Base-by-base conservation (phyloP, 2,797 vertebrate genomes). In the Cuculus canorus region DNA sequence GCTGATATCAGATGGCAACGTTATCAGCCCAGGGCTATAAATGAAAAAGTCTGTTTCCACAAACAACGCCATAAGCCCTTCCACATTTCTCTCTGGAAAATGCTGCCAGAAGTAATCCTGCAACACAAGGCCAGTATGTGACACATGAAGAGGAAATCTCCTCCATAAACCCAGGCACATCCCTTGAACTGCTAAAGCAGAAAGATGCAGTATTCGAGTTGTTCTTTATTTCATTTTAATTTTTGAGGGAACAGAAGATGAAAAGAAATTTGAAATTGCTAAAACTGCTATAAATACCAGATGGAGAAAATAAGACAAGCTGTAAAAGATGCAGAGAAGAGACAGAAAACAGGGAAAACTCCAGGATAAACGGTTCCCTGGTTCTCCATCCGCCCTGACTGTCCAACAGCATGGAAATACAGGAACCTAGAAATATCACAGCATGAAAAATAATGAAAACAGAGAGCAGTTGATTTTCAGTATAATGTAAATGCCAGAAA, bases 241-340 rank as follows among this genome's bases (percentile, higher is more conserved):
- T 93, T 94, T 76, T 86, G 63, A 70, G 39, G 22, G 9, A 63
- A 89, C 32, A 7, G 10, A 77, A 70, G 72, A 60, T n/a, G 52
- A 32, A 60, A 85, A 75, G 22, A 83, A 68, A 82, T 66, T 17
- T 17, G 27, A 59, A 69, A 82, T 89, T 92, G 39, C 50, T 88
- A 69, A 69, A 96, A 71, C 41, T 86, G 60, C 79, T 83, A 73
- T 53, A 95, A 94, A 95, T 82, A 88, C 32, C 48, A 86, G 52
- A 84, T 79, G 78, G 94, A 86, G 47, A 83, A 94, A 90, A 81
- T 35, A 65, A 37, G 3, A 41, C 56, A 66, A 92, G 60, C 63
- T 93, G 72, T n/a, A 88, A 33, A 90, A 76, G 54, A 93, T 28
- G 41, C 16, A 93, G 63, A 3, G n/a, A 69, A 61, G 33, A 85